These are phyloP conservation scores for Ophion ventricosus DNA, from an alignment of 2,888 invertebrate species.

Conservation along the genomic window DNA sequence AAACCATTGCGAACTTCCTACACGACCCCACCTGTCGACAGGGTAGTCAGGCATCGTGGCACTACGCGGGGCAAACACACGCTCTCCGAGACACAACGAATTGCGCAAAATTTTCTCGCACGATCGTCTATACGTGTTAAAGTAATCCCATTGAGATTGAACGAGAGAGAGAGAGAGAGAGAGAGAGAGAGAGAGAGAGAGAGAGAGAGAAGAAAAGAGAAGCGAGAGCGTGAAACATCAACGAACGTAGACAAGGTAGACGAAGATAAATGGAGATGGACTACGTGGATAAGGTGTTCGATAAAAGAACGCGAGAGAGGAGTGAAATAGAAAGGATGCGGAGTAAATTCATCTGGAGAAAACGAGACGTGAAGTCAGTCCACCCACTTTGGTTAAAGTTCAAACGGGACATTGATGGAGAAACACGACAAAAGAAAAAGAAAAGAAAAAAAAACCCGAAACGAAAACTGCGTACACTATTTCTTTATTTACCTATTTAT, in stretches of 20 bases:
- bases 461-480: neutral
- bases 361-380: constrained; percentile 43
- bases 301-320: constrained; percentile 38
- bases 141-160: constrained; percentile 7
- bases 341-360: constrained; percentile 28
- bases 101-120: constrained; percentile 62
- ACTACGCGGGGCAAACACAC: too few species aligned
- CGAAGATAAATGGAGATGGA: constrained; percentile 64
- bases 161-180: neutral
- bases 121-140: constrained; percentile 33
- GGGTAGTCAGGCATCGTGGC: constrained; percentile 66
- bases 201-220: neutral
- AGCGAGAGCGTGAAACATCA: constrained; percentile 58
- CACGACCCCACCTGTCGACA: constrained; percentile 81
- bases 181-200: neutral
- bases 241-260: constrained; percentile 36
- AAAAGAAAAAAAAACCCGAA: neutral
- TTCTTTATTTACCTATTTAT: neutral
- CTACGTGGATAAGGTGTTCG: constrained; percentile 51
- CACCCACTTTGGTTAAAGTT: constrained; percentile 59
- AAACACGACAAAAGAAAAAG: constrained; percentile 18
- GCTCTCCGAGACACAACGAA: constrained; percentile 46
- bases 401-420: constrained; percentile 46
- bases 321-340: constrained; percentile 48
- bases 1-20: constrained; percentile 80